Evolutionary conservation across 2,113 vertebrate species (phyloP).

Genomic region (Phycodurus eques): DNA sequence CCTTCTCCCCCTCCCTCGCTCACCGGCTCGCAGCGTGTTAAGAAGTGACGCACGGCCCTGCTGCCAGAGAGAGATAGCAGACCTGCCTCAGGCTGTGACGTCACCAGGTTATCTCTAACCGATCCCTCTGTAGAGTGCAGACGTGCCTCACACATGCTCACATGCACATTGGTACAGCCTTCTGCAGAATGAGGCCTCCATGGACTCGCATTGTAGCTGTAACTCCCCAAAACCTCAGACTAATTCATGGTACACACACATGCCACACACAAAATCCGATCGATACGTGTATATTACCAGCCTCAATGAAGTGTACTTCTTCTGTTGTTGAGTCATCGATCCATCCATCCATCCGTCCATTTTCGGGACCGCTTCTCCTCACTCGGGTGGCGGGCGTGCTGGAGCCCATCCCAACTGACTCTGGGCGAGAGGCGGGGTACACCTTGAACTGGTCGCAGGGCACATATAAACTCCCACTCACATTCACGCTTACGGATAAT

Average conservation of each 20-base stretch:
- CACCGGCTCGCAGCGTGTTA: conserved; percentile 19
- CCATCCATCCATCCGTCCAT: too few relatives aligned
- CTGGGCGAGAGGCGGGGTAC: too few relatives aligned
- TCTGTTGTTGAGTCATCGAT: background rate
- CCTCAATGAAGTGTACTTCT: too few relatives aligned
- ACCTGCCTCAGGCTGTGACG: conserved; percentile 51
- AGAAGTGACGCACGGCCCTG: conserved; percentile 54
- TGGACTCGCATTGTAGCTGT: conserved; percentile 7
- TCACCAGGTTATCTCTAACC: conserved; percentile 57
- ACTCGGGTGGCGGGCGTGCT: too few relatives aligned
- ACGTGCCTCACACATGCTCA: conserved; percentile 16
- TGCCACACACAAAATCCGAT: conserved; percentile 10
- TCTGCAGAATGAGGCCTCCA: conserved; percentile 8
- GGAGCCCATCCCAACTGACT: too few relatives aligned
- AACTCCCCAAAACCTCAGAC: conserved; percentile 15
- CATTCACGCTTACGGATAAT: too few relatives aligned
- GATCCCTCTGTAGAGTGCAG: conserved; percentile 39
- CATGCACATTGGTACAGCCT: background rate
- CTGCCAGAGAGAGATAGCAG: conserved; percentile 57
- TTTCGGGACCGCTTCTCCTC: too few relatives aligned
- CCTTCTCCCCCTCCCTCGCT: conserved; percentile 1
- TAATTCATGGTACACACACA: conserved; percentile 15
- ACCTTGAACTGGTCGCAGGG: too few relatives aligned
- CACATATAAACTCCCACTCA: too few relatives aligned
- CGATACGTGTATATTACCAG: background rate